Percentiles rank a stretch among this genome's conserved stretches.
Conservation (phyloP, 2,888 invertebrate genomes). For the Mamestra brassicae region DNA sequence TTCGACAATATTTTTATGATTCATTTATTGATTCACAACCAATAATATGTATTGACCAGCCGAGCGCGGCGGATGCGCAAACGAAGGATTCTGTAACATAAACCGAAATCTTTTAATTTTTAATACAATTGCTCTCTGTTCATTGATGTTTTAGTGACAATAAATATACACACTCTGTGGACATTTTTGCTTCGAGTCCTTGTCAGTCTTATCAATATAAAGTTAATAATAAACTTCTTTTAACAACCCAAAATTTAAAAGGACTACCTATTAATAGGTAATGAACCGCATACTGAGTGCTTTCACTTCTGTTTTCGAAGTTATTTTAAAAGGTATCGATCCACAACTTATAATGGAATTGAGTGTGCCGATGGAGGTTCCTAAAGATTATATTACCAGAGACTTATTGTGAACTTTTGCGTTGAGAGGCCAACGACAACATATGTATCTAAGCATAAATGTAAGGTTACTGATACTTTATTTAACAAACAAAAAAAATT, state of each 20-base stretch:
- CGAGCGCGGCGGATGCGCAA: no score
- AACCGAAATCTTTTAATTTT: neutral
- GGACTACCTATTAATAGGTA: constrained; percentile 7
- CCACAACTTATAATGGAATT: constrained; percentile 26
- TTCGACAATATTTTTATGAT: neutral
- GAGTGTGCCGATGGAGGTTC: constrained; percentile 14
- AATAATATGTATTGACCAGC: neutral
- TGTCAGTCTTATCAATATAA: neutral
- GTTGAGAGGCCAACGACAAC: constrained; percentile 11
- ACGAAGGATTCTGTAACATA: no score
- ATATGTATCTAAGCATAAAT: neutral
- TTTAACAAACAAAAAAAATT: no score
- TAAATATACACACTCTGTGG: no score
- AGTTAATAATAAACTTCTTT: neutral
- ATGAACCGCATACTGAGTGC: constrained; percentile 33
- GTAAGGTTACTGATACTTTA: no score
- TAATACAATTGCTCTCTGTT: no score
- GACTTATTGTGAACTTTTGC: constrained; percentile 25
- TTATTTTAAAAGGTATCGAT: constrained; percentile 47
- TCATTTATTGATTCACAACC: neutral
- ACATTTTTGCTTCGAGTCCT: neutral
- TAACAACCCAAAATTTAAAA: neutral
- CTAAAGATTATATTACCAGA: constrained; percentile 18
- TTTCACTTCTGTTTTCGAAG: constrained; percentile 23
- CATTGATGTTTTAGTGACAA: no score